phyloP scores from a whole-genome alignment of 2,797 vertebrate genomes.

The Squalus acanthias region DNA sequence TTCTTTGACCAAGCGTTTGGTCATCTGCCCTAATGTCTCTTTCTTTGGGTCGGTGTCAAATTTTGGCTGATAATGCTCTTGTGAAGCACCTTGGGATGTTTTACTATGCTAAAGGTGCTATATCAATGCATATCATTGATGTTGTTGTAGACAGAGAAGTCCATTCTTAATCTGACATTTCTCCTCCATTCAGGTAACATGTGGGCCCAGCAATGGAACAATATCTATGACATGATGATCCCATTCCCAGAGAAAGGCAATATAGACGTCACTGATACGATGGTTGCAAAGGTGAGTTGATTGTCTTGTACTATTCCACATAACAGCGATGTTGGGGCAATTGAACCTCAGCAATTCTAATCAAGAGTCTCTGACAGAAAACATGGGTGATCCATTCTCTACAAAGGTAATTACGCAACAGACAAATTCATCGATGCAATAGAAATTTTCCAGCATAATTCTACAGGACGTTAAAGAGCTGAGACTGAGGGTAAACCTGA shows the following conservation, averaged over 20 bases:
- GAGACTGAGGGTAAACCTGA: neutral
- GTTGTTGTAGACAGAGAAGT: neutral
- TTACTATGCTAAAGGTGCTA: neutral
- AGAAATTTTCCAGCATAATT: neutral
- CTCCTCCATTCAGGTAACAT: conserved; percentile 74
- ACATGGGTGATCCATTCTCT: too few species aligned
- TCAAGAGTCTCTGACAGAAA: too few species aligned
- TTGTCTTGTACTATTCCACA: neutral
- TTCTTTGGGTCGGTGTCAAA: neutral
- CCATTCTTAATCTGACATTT: neutral
- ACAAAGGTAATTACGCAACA: too few species aligned
- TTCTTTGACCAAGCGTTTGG: neutral
- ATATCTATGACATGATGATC: conserved; percentile 82
- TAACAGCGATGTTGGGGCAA: neutral
- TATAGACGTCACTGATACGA: conserved; percentile 76
- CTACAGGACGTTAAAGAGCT: neutral
- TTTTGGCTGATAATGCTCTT: neutral
- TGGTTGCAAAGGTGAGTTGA: conserved; percentile 69
- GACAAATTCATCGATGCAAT: neutral
- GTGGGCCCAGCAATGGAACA: conserved; percentile 97
- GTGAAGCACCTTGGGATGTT: neutral
- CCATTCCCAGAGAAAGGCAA: conserved; percentile 84
- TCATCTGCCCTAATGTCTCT: neutral
- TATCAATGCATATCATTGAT: neutral
- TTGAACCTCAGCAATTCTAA: neutral